Percentiles rank a stretch among this genome's conserved stretches.
phyloP scores from a whole-genome alignment of 1,140 invertebrate genomes.

The Contarinia nasturtii region DNA sequence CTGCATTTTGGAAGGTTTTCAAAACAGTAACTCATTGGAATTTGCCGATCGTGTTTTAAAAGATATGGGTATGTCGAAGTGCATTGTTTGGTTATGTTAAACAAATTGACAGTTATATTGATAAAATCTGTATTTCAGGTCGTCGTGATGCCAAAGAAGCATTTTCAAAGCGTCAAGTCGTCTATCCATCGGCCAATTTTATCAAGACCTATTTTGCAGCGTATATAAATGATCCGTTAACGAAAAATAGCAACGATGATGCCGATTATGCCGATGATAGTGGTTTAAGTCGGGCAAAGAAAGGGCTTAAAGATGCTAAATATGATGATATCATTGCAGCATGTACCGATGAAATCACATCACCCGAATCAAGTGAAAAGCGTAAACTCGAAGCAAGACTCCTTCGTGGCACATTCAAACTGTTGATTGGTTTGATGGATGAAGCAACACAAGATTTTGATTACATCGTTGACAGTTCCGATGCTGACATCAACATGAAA shows the following conservation, averaged over 20 bases:
- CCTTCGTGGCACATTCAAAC: constrained; percentile 63
- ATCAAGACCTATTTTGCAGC: constrained; percentile 68
- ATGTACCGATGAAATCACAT: constrained; percentile 64
- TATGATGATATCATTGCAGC: constrained; percentile 60
- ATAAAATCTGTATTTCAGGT: constrained; percentile 23
- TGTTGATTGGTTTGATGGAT: constrained; percentile 50
- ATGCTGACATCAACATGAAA: constrained; percentile 37
- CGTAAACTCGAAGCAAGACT: constrained; percentile 46
- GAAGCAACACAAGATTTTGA: constrained; percentile 52
- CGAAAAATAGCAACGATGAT: constrained; percentile 17
- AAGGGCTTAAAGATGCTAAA: constrained; percentile 42
- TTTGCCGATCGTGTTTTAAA: constrained; percentile 77
- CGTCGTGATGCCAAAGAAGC: constrained; percentile 49
- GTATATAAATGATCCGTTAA: constrained; percentile 66
- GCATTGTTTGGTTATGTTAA: background rate
- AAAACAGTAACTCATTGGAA: constrained; percentile 52
- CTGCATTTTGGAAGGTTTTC: constrained; percentile 77
- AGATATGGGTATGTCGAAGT: constrained; percentile 26
- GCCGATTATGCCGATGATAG: constrained; percentile 21
- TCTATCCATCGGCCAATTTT: constrained; percentile 66
- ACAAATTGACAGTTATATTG: background rate
- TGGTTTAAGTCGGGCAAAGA: constrained; percentile 44
- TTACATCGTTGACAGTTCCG: constrained; percentile 35
- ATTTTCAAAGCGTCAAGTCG: constrained; percentile 41
- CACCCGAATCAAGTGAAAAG: constrained; percentile 29